Evolutionary conservation across 1,140 invertebrate genomes (phyloP).

Genomic region (Caenorhabditis latens): DNA sequence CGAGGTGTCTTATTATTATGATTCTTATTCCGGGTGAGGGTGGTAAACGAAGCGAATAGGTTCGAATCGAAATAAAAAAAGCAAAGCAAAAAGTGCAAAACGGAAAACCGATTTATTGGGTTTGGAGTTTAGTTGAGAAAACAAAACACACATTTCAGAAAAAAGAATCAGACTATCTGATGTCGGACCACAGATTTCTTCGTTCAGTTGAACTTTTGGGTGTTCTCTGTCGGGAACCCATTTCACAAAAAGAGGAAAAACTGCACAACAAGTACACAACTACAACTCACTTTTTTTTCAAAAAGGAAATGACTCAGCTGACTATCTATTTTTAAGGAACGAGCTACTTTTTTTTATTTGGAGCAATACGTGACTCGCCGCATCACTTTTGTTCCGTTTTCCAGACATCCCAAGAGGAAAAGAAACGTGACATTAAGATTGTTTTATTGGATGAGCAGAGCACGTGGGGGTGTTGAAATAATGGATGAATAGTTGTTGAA

Average conservation of each 20-base stretch:
- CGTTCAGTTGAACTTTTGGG: conserved; percentile 1
- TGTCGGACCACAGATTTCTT: not conserved
- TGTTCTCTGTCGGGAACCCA: not conserved
- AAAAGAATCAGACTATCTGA: no score
- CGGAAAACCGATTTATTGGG: no score
- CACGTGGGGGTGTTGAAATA: conserved; percentile 9
- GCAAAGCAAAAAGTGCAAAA: conserved; percentile 2
- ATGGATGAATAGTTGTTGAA: not conserved
- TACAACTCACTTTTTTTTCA: not conserved
- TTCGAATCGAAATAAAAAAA: not conserved
- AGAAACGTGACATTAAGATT: not conserved
- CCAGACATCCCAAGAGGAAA: conserved; percentile 9
- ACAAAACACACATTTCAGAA: no score
- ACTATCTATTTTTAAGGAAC: conserved; percentile 6
- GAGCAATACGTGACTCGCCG: not conserved
- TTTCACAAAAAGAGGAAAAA: not conserved
- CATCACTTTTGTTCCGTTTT: conserved; percentile 17
- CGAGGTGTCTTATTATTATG: not conserved
- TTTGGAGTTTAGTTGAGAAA: no score
- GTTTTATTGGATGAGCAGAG: conserved; percentile 6
- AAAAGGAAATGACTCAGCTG: conserved; percentile 40
- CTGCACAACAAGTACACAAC: not conserved
- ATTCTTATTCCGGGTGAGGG: conserved; percentile 29
- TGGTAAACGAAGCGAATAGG: conserved; percentile 9
- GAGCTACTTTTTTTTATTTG: not conserved